A percentile compares a stretch with the other conserved stretches of the same genome.
These are phyloP conservation scores for Platyrinchus mystaceus DNA, from an alignment of 2,797 vertebrate genomes.

Conservation along the genomic window DNA sequence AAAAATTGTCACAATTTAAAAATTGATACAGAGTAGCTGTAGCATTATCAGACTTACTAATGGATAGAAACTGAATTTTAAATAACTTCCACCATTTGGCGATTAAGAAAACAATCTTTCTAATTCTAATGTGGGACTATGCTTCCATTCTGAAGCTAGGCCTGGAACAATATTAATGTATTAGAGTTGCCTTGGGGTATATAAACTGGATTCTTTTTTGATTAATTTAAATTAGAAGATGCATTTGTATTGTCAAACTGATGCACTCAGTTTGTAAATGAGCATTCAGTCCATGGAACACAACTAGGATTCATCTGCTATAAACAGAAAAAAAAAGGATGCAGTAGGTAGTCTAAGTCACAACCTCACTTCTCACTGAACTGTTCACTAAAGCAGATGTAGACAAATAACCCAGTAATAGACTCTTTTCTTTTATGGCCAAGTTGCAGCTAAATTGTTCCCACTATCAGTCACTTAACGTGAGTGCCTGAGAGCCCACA, in stretches of 20 bases:
- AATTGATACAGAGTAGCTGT: neutral
- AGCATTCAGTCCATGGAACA: neutral
- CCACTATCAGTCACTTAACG: neutral
- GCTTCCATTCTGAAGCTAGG: neutral
- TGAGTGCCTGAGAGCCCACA: neutral
- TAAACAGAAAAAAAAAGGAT: neutral
- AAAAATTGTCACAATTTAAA: neutral
- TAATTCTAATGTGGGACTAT: neutral
- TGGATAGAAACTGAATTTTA: neutral
- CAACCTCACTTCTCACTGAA: neutral
- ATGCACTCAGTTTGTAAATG: neutral
- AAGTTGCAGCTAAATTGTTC: neutral
- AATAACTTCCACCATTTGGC: neutral
- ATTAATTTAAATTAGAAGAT: neutral
- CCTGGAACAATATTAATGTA: neutral
- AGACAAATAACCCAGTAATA: neutral
- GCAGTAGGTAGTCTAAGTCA: neutral
- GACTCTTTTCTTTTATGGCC: accelerated
- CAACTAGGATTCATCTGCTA: neutral
- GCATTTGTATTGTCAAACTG: neutral
- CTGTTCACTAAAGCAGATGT: neutral
- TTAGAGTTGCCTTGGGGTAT: neutral
- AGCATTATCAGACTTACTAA: neutral
- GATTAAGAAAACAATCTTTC: neutral
- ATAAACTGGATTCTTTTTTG: neutral